phyloP scores from a whole-genome alignment of 2,797 vertebrate genomes.

The Sphenodon punctatus region DNA sequence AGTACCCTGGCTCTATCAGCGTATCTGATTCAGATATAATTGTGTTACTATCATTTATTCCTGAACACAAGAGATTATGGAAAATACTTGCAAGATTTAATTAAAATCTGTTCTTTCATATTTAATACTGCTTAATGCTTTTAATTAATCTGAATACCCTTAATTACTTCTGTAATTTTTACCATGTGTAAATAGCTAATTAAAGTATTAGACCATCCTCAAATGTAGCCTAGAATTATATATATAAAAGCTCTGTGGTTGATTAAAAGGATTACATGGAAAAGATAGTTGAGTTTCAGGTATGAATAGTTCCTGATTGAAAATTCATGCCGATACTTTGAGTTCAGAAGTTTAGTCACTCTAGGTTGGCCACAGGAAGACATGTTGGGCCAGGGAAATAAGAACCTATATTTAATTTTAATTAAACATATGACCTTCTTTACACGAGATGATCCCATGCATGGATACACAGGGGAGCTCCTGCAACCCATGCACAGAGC shows the following conservation, averaged over 20 bases:
- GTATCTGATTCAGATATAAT: constrained; percentile 44
- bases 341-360: neutral
- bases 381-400: neutral
- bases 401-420: too few species aligned
- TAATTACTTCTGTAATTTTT: constrained; percentile 74
- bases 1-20: neutral
- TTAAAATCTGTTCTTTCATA: constrained; percentile 69
- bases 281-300: constrained; percentile 38
- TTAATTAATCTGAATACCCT: constrained; percentile 72
- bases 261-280: constrained; percentile 68
- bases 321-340: neutral
- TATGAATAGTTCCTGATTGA: constrained; percentile 26
- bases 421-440: too few species aligned
- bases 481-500: too few species aligned
- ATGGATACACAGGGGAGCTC: too few species aligned
- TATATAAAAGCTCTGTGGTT: constrained; percentile 51
- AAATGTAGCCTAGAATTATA: constrained; percentile 63
- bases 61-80: constrained; percentile 37
- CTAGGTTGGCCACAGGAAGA: neutral
- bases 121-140: constrained; percentile 71
- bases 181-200: constrained; percentile 72
- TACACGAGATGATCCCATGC: too few species aligned
- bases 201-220: constrained; percentile 67
- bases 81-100: constrained; percentile 65
- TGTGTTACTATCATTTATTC: constrained; percentile 40